Evolutionary conservation across 1,140 invertebrate genomes (phyloP).

Genomic region (Chelonus insularis): DNA sequence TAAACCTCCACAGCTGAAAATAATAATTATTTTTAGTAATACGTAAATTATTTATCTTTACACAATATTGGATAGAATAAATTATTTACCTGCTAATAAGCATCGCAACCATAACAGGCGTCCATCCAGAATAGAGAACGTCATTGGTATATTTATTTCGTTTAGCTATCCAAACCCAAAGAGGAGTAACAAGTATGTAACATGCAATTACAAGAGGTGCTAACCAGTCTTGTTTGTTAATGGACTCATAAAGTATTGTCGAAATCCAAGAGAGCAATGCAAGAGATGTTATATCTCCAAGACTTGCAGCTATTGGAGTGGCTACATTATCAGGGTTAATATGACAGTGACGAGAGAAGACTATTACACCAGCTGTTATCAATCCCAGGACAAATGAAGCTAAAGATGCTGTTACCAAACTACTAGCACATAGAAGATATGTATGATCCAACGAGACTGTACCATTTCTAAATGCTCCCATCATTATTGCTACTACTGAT

Average conservation of each 20-base stretch:
- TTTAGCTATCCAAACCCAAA: constrained; percentile 73
- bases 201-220: constrained; percentile 68
- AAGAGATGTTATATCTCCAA: constrained; percentile 82
- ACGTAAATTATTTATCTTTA: no score
- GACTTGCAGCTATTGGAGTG: constrained; percentile 85
- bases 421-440: constrained; percentile 77
- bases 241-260: constrained; percentile 64
- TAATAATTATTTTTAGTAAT: constrained; percentile 16
- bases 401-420: constrained; percentile 79
- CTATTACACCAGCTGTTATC: constrained; percentile 73
- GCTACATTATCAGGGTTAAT: constrained; percentile 91
- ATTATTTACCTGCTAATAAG: constrained; percentile 67
- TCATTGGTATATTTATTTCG: constrained; percentile 69
- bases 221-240: constrained; percentile 69
- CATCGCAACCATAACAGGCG: constrained; percentile 75
- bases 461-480: constrained; percentile 76
- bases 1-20: constrained; percentile 65
- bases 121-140: constrained; percentile 73
- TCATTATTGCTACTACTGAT: constrained; percentile 77
- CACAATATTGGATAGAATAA: constrained; percentile 18
- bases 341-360: constrained; percentile 69
- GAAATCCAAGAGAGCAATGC: constrained; percentile 73
- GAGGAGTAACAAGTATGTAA: constrained; percentile 67
- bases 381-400: constrained; percentile 70
- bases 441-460: constrained; percentile 75